These are phyloP conservation scores for Bactericera cockerelli DNA, from an alignment of 1,140 invertebrate genomes.

Conservation along the genomic window DNA sequence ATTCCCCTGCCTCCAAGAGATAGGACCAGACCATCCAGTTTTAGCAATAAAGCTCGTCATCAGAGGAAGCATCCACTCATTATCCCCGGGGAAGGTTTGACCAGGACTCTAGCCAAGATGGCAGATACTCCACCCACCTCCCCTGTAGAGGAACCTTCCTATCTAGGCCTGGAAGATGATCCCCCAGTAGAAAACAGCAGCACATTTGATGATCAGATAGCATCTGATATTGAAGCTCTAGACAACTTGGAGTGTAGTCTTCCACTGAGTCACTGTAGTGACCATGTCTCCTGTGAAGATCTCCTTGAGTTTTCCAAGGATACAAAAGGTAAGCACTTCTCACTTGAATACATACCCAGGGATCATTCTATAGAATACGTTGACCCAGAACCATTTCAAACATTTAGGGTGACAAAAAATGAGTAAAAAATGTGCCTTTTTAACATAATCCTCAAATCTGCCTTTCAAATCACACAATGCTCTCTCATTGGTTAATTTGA, in stretches of 20 bases:
- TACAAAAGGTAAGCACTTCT: conserved; percentile 1
- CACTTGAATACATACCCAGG: too few relatives aligned
- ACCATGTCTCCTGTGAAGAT: conserved; percentile 85
- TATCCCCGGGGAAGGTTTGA: conserved; percentile 47
- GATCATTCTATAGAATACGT: too few relatives aligned
- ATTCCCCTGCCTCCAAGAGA: conserved; percentile 73
- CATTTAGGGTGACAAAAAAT: too few relatives aligned
- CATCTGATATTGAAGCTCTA: conserved; percentile 43
- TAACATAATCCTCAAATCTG: too few relatives aligned
- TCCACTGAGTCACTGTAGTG: conserved; percentile 24
- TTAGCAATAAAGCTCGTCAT: conserved; percentile 51
- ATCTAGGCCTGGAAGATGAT: conserved; percentile 20
- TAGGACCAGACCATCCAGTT: conserved; percentile 46
- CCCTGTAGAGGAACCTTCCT: conserved; percentile 18
- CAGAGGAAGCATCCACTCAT: conserved; percentile 77
- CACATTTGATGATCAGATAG: conserved; percentile 41
- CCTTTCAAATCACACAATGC: too few relatives aligned
- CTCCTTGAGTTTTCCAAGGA: conserved; percentile 61
- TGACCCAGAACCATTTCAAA: too few relatives aligned
- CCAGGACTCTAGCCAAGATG: conserved; percentile 38
- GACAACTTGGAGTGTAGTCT: conserved; percentile 32
- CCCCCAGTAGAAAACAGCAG: conserved; percentile 6
- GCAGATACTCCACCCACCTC: conserved; percentile 5
- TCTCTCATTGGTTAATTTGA: too few relatives aligned
- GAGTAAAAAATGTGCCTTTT: too few relatives aligned